Conservation (phyloP, 2,888 invertebrate species). For the Watsonalla cultraria region DNA sequence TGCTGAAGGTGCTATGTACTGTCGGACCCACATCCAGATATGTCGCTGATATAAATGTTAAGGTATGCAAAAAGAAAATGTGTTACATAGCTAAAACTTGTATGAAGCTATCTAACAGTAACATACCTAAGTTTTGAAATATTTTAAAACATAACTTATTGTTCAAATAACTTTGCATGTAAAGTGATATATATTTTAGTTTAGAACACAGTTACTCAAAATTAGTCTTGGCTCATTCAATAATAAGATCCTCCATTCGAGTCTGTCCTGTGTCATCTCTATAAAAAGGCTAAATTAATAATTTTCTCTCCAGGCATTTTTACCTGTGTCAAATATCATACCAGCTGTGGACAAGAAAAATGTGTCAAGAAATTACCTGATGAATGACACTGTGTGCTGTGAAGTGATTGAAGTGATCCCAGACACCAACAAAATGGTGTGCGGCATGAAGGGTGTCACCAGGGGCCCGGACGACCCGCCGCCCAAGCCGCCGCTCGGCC, state of each 20-base stretch:
- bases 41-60: constrained; percentile 91
- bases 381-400: constrained; percentile 92
- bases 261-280: background rate
- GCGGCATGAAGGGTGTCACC: constrained; percentile 90
- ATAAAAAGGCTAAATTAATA: constrained; percentile 6
- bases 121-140: too few species aligned
- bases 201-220: too few species aligned
- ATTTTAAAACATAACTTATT: too few species aligned
- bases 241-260: too few species aligned
- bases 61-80: constrained; percentile 73
- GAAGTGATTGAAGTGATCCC: constrained; percentile 92
- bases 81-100: background rate
- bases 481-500: constrained; percentile 87
- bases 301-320: constrained; percentile 74
- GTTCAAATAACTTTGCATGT: too few species aligned
- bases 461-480: constrained; percentile 84
- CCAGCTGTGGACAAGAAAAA: constrained; percentile 90
- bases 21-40: constrained; percentile 88
- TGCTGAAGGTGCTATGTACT: constrained; percentile 91
- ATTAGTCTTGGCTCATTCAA: too few species aligned
- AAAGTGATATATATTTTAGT: too few species aligned
- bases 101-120: too few species aligned
- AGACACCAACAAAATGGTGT: constrained; percentile 91
- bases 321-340: constrained; percentile 84
- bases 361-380: constrained; percentile 86